These are phyloP conservation scores for Orthosia incerta DNA, from an alignment of 2,888 invertebrate genomes.

Conservation along the genomic window DNA sequence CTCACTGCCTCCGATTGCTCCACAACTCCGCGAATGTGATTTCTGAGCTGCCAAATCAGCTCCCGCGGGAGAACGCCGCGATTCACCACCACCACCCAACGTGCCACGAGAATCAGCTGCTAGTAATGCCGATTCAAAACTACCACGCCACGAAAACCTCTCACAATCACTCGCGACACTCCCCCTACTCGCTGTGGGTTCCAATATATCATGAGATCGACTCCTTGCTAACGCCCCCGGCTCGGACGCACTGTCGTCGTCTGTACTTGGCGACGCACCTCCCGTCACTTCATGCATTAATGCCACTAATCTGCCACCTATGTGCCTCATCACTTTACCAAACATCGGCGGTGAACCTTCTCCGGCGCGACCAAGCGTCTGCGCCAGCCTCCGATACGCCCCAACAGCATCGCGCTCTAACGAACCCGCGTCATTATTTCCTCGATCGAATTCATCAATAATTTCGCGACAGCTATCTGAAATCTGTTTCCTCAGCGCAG, in stretches of 20 bases:
- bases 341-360: conserved; percentile 95
- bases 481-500: conserved; percentile 95
- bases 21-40: conserved; percentile 95
- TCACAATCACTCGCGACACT: conserved; percentile 97
- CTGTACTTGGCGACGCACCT: conserved; percentile 94
- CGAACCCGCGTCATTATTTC: conserved; percentile 90
- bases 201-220: conserved; percentile 95
- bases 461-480: conserved; percentile 97
- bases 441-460: conserved; percentile 96
- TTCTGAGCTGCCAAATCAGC: conserved; percentile 95
- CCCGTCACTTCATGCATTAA: conserved; percentile 98
- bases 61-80: conserved; percentile 95
- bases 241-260: conserved; percentile 94
- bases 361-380: conserved; percentile 94
- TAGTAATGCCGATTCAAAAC: conserved; percentile 97
- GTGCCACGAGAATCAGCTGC: conserved; percentile 96
- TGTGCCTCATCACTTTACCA: conserved; percentile 98
- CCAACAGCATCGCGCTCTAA: conserved; percentile 95
- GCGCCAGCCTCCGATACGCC: conserved; percentile 96
- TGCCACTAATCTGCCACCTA: conserved; percentile 96
- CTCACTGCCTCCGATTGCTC: conserved; percentile 95
- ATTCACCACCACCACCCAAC: conserved; percentile 94
- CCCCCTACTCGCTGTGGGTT: conserved; percentile 90
- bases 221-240: conserved; percentile 93
- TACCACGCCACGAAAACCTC: conserved; percentile 97